Conservation (phyloP, 2,113 vertebrate genomes). For the Phainopepla nitens region DNA sequence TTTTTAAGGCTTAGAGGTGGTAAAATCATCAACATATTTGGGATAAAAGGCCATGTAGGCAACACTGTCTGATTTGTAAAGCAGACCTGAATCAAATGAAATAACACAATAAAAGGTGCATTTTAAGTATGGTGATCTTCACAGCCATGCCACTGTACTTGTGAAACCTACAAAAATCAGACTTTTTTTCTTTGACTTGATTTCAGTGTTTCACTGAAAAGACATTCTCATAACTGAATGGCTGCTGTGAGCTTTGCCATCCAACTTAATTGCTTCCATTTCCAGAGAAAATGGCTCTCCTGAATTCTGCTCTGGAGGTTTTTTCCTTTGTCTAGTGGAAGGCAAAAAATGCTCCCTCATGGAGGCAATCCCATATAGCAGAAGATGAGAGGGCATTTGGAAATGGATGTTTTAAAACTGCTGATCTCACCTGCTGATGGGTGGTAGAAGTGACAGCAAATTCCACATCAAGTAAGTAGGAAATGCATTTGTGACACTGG, state of each 20-base stretch:
- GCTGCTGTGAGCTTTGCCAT: conserved; percentile 9
- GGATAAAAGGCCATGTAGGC: neutral
- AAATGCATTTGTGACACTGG: neutral
- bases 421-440: neutral
- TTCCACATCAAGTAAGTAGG: neutral
- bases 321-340: neutral
- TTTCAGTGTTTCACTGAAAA: neutral
- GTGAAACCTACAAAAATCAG: conserved; percentile 1
- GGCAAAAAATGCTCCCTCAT: neutral
- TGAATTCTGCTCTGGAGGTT: neutral
- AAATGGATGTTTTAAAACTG: neutral
- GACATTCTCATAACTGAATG: neutral
- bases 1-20: neutral
- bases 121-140: neutral
- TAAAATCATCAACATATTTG: neutral
- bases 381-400: neutral
- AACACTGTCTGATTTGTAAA: neutral
- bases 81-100: neutral
- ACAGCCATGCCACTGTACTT: neutral
- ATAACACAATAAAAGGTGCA: neutral
- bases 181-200: neutral
- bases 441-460: neutral
- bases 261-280: neutral
- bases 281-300: neutral
- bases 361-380: neutral